phyloP scores from a whole-genome alignment of 2,888 invertebrate species.

The Philaethria dido region DNA sequence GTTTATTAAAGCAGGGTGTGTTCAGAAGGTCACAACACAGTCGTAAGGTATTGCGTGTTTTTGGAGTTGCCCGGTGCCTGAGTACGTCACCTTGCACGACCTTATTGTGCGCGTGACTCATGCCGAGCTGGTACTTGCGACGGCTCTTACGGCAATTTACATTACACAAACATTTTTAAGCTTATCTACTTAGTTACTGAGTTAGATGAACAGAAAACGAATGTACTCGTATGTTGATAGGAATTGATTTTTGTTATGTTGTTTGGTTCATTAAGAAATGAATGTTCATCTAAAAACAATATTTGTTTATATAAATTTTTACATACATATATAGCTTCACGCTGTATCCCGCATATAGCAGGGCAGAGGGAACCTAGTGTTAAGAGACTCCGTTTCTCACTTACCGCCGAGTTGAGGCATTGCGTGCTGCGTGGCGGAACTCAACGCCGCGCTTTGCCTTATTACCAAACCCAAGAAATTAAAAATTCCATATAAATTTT shows the following conservation, averaged over 20 bases:
- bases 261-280: neutral
- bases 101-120: conserved; percentile 53
- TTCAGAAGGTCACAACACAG: conserved; percentile 39
- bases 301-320: too few relatives aligned
- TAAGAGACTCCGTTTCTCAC: too few relatives aligned
- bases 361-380: too few relatives aligned
- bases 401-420: too few relatives aligned
- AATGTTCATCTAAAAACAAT: neutral
- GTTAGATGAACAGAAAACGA: conserved; percentile 3
- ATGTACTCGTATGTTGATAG: neutral
- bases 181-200: conserved; percentile 21
- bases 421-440: too few relatives aligned
- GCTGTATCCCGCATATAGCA: too few relatives aligned
- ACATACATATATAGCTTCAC: too few relatives aligned
- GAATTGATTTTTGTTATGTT: neutral
- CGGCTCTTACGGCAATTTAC: conserved; percentile 39
- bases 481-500: too few relatives aligned
- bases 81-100: conserved; percentile 51
- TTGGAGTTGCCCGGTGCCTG: conserved; percentile 51
- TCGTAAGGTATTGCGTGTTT: conserved; percentile 47
- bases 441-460: too few relatives aligned
- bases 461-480: too few relatives aligned
- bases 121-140: neutral
- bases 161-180: conserved; percentile 32
- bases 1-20: conserved; percentile 49